phyloP scores from a whole-genome alignment of 2,113 vertebrate genomes.

The Glaucidium brasilianum region DNA sequence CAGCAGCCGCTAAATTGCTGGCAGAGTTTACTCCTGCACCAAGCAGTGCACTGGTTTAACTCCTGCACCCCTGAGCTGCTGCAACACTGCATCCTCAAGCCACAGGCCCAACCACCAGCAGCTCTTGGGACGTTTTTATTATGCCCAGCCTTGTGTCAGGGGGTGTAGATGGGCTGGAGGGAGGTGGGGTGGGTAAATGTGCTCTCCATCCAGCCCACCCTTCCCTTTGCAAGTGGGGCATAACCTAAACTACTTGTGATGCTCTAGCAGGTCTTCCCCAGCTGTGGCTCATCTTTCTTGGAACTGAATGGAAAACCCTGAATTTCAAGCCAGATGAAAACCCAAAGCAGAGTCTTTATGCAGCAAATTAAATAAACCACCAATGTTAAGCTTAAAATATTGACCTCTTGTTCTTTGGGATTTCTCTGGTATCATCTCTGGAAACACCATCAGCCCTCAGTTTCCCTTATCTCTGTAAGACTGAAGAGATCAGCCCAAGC shows the following conservation, averaged over 20 bases:
- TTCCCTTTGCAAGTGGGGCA: not conserved
- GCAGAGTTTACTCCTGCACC: not conserved
- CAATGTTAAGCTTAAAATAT: not conserved
- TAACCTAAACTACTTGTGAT: rapidly evolving
- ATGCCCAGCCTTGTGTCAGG: not conserved
- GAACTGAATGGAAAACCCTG: rapidly evolving
- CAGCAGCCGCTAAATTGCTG: not conserved
- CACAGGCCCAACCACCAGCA: not conserved
- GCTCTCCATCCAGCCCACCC: not conserved
- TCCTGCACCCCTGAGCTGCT: not conserved
- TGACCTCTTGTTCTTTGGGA: not conserved
- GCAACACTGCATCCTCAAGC: not conserved
- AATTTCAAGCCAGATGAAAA: not conserved
- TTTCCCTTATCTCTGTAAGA: not conserved
- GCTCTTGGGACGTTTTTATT: not conserved
- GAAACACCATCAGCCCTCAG: not conserved
- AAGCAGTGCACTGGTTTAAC: not conserved
- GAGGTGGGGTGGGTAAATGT: not conserved
- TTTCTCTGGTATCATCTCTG: not conserved
- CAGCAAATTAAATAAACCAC: not conserved
- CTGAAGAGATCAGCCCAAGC: not conserved
- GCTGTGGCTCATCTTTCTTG: rapidly evolving
- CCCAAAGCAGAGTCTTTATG: not conserved
- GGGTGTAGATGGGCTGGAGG: not conserved
- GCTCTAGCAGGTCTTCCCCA: not conserved